phyloP scores from a whole-genome alignment of 1,140 invertebrate species.

The Zophobas atratus region DNA sequence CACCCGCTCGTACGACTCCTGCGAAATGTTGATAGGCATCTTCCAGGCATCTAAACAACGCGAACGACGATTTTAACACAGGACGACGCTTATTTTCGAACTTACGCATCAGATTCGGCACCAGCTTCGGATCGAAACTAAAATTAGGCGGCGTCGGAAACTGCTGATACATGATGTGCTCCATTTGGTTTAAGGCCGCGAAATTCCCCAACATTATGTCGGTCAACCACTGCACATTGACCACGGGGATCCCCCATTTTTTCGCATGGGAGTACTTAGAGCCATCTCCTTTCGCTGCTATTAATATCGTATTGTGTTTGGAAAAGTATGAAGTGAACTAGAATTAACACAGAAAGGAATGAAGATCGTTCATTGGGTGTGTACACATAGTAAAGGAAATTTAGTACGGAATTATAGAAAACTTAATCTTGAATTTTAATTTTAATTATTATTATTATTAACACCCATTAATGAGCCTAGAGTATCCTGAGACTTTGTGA shows the following conservation, averaged over 20 bases:
- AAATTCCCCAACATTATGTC: constrained; percentile 94
- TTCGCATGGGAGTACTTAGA: constrained; percentile 90
- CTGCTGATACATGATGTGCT: constrained; percentile 90
- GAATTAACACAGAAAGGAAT: constrained; percentile 33
- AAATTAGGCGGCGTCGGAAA: constrained; percentile 85
- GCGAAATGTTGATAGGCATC: constrained; percentile 89
- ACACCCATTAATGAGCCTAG: too few species aligned
- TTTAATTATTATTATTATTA: too few species aligned
- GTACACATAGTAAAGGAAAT: background rate
- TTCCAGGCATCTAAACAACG: constrained; percentile 87
- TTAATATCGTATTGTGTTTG: constrained; percentile 81
- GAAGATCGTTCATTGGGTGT: background rate
- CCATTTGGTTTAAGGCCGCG: constrained; percentile 84
- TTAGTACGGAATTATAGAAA: too few species aligned
- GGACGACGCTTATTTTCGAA: constrained; percentile 48
- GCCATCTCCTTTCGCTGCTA: constrained; percentile 86
- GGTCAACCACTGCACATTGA: constrained; percentile 94
- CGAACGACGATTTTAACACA: background rate
- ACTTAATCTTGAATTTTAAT: too few species aligned
- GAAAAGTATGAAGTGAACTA: constrained; percentile 81
- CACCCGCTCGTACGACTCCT: constrained; percentile 87
- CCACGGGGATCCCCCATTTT: constrained; percentile 90
- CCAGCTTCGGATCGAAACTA: constrained; percentile 87
- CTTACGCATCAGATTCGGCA: constrained; percentile 93
- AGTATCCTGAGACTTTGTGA: too few species aligned